Evolutionary conservation across 2,113 vertebrate genomes (phyloP).

Genomic region (Oenanthe oenanthe): DNA sequence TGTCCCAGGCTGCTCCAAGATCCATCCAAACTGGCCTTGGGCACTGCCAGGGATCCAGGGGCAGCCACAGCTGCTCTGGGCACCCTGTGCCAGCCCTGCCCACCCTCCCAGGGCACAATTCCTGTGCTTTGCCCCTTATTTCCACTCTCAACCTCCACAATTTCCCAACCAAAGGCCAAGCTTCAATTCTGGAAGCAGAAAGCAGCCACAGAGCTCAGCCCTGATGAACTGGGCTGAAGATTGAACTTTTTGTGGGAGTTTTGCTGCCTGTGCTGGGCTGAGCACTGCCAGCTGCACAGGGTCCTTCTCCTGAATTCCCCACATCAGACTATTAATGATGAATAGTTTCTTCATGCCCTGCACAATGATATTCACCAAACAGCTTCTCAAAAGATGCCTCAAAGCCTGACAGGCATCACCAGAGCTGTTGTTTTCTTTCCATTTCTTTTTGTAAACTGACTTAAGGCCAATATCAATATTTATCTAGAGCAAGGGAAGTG

Average conservation of each 20-base stretch:
- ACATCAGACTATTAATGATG: neutral
- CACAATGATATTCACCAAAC: neutral
- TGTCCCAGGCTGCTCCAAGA: neutral
- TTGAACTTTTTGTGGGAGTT: neutral
- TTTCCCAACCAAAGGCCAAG: neutral
- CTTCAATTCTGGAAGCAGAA: rapidly evolving
- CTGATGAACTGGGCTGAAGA: neutral
- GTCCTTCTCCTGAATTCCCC: neutral
- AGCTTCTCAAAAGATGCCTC: slow-evolving; percentile 20
- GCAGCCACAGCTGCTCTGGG: neutral
- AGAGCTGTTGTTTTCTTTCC: slow-evolving; percentile 45
- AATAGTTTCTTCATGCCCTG: neutral
- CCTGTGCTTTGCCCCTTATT: neutral
- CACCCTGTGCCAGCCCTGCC: neutral
- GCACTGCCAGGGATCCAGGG: neutral
- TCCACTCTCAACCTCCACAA: neutral
- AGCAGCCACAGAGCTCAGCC: rapidly evolving
- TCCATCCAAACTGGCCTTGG: rapidly evolving
- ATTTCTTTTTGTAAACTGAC: slow-evolving; percentile 59
- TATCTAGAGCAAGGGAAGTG: slow-evolving; percentile 59
- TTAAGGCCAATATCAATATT: slow-evolving; percentile 73
- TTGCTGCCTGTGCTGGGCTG: neutral
- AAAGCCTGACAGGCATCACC: slow-evolving; percentile 19
- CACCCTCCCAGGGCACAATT: neutral
- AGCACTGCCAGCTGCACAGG: neutral